A percentile compares a stretch with the other conserved stretches of the same genome.
phyloP scores from a whole-genome alignment of 2,888 invertebrate genomes.

The Temnothorax ravouxi region DNA sequence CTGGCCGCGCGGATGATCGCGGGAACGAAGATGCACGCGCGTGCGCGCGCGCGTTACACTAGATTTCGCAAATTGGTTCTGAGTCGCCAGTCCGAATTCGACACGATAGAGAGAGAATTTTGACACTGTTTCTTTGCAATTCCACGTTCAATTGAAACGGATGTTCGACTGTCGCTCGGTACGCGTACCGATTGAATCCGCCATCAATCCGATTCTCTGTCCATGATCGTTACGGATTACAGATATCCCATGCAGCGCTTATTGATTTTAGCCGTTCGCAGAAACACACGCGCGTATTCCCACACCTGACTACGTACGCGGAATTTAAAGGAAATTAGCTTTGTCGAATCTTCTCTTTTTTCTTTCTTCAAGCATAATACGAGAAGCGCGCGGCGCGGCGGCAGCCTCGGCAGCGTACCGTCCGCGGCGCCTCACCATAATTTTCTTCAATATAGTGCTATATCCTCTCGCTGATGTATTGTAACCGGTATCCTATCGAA shows the following conservation, averaged over 20 bases:
- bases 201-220: background rate
- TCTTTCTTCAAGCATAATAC: conserved; percentile 60
- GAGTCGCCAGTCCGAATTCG: background rate
- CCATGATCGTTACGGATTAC: background rate
- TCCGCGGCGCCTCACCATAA: conserved; percentile 61
- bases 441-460: conserved; percentile 68
- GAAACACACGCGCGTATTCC: background rate
- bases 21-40: conserved; percentile 18
- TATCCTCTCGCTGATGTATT: conserved; percentile 58
- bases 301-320: conserved; percentile 13
- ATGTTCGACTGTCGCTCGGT: background rate
- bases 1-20: conserved; percentile 20
- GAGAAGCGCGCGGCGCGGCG: conserved; percentile 25
- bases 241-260: background rate
- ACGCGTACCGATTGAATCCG: background rate
- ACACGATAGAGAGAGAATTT: background rate
- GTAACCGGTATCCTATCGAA: conserved; percentile 74
- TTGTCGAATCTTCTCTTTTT: background rate
- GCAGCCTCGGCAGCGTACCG: conserved; percentile 35
- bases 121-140: background rate
- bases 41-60: background rate
- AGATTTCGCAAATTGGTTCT: background rate
- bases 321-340: conserved; percentile 44
- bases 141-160: background rate
- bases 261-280: conserved; percentile 25